Conservation (phyloP, 2,797 vertebrate genomes). For the Distichodus sexfasciatus region DNA sequence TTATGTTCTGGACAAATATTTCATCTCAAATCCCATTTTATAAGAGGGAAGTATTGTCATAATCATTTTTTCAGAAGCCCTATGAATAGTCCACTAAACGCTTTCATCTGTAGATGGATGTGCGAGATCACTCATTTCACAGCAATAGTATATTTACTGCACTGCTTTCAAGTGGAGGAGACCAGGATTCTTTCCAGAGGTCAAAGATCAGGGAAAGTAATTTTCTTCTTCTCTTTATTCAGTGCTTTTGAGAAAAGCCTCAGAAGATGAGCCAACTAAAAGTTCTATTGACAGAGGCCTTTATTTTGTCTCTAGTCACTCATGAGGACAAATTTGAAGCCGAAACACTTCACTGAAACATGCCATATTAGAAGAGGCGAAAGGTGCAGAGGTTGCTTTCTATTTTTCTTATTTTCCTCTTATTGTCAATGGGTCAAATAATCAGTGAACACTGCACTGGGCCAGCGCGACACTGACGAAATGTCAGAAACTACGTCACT, state of each 20-base stretch:
- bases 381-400: background rate
- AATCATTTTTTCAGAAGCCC: background rate
- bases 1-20: too few species aligned
- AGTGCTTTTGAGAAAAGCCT: slow-evolving; percentile 18
- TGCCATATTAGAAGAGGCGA: background rate
- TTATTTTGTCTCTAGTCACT: too few species aligned
- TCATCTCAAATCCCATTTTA: too few species aligned
- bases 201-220: slow-evolving; percentile 33
- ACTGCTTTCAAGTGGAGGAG: background rate
- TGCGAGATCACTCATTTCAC: background rate
- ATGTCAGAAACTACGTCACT: too few species aligned
- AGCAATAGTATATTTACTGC: background rate
- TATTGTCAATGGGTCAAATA: background rate
- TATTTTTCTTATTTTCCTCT: background rate
- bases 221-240: slow-evolving; percentile 30
- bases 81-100: background rate
- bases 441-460: too few species aligned
- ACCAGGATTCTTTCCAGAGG: background rate
- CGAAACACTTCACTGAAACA: background rate
- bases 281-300: slow-evolving; percentile 25
- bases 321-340: background rate
- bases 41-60: too few species aligned
- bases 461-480: too few species aligned
- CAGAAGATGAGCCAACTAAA: slow-evolving; percentile 21
- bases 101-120: background rate